A percentile compares a stretch with the other conserved stretches of the same genome.
phyloP scores from a whole-genome alignment of 1,140 invertebrate genomes.

The Venturia canescens region DNA sequence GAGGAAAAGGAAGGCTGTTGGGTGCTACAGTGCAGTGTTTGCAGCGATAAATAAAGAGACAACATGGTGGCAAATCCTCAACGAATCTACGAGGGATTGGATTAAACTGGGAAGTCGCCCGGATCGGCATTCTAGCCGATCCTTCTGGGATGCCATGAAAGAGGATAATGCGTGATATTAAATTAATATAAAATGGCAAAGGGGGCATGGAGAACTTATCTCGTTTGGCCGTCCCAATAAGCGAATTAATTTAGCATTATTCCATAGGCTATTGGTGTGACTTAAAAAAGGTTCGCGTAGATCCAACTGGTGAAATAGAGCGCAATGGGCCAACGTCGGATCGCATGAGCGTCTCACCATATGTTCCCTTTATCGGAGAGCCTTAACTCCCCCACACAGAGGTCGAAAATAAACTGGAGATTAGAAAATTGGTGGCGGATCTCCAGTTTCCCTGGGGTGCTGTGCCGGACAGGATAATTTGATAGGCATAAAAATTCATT shows the following conservation, averaged over 20 bases:
- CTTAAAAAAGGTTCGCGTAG: background rate
- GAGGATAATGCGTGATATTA: slow-evolving; percentile 12
- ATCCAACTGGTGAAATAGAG: slow-evolving; percentile 27
- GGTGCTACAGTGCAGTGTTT: slow-evolving; percentile 8
- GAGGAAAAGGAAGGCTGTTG: background rate
- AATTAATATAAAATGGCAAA: slow-evolving; percentile 29
- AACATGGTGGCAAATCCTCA: slow-evolving; percentile 29
- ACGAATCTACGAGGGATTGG: slow-evolving; percentile 28
- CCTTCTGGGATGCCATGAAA: slow-evolving; percentile 12
- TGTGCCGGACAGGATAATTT: slow-evolving; percentile 64
- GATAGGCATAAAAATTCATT: slow-evolving; percentile 65
- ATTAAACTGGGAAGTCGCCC: slow-evolving; percentile 38
- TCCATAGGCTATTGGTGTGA: background rate
- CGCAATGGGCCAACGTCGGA: background rate
- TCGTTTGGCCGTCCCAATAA: slow-evolving; percentile 10
- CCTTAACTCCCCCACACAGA: background rate
- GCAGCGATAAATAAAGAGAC: slow-evolving; percentile 36
- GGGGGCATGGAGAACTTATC: slow-evolving; percentile 32
- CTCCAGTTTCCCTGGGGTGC: slow-evolving; percentile 48
- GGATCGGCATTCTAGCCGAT: background rate
- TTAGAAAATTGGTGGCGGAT: slow-evolving; percentile 19
- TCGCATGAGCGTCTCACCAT: background rate
- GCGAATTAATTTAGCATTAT: slow-evolving; percentile 43
- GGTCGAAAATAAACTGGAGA: slow-evolving; percentile 14
- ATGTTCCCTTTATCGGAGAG: slow-evolving; percentile 26